Base-by-base conservation (phyloP, 2,888 invertebrate species). In the Griposia aprilina region DNA sequence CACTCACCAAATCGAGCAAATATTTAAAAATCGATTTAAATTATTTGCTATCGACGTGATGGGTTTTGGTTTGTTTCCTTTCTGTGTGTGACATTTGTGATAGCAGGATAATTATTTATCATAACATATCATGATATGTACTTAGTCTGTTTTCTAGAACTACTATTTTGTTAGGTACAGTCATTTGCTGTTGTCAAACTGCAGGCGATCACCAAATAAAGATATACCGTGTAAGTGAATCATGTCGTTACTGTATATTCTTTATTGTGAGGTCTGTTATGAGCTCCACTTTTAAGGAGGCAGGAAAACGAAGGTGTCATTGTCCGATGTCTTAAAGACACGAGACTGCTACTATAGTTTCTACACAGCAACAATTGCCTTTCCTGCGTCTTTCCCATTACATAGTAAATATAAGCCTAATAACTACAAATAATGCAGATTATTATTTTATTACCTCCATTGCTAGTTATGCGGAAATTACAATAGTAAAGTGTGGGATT, bases 1-100 rank as follows among this genome's bases (percentile, higher is more conserved):
- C 59, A 67, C 68, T 83, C 79, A 81, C 78, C 70, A 83, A 89
- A 89, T 79, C 83, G 78, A 78, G 83, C 82, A 82, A 76, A 80
- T 89, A 79, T 89, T 88, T 89, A 81, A 86, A 83, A 87, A 88
- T 89, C 83, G 78, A 87, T 87, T 88, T 59, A 57, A 78, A 78
- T 70, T 72, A 68, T 76, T 82, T 81, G 78, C 20, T 65, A 65
- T 80, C 23, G 73, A 74, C 55, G 76, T 60, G 57, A 80, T 76
- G 74, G 36, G 69, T 67, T 60, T 36, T 17, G 20, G 23, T 45
- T 72, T 48, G 45, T 52, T 20, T 76, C 6, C 60, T 69, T 57
- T 74, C 26, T 65, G 66, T 73, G 59, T 72, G 59, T 82, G 59
- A 55, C 62, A 52, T 66, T 65, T 36, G 55, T 59, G 57, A 68